phyloP scores from a whole-genome alignment of 2,888 invertebrate species.

The Idaea biselata region DNA sequence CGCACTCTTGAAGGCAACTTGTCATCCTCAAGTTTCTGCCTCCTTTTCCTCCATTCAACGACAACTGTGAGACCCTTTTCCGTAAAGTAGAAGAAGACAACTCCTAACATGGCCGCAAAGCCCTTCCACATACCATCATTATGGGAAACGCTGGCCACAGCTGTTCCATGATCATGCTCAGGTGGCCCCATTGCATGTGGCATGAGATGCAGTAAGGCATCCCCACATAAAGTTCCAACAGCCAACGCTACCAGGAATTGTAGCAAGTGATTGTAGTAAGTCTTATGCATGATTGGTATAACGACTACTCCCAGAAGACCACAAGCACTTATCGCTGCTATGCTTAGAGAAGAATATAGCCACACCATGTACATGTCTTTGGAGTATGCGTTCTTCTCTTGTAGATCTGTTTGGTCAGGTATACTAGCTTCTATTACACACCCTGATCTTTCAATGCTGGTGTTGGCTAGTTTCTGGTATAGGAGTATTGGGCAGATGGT shows the following conservation, averaged over 20 bases:
- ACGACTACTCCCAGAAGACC: constrained; percentile 93
- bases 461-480: constrained; percentile 82
- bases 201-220: constrained; percentile 94
- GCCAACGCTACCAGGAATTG: constrained; percentile 96
- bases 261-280: constrained; percentile 92
- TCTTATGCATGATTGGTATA: constrained; percentile 94
- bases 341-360: constrained; percentile 90
- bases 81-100: constrained; percentile 93
- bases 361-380: constrained; percentile 83
- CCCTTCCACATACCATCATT: constrained; percentile 92
- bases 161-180: constrained; percentile 44
- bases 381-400: constrained; percentile 42
- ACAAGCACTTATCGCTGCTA: constrained; percentile 91
- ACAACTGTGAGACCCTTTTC: constrained; percentile 90
- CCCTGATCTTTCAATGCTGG: constrained; percentile 75
- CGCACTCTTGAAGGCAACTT: constrained; percentile 84
- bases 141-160: constrained; percentile 64
- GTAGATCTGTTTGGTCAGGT: constrained; percentile 23
- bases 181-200: constrained; percentile 87
- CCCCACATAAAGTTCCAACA: constrained; percentile 94
- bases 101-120: constrained; percentile 88
- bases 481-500: constrained; percentile 85
- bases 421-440: constrained; percentile 72
- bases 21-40: constrained; percentile 84
- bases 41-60: constrained; percentile 89